Evolutionary conservation across 2,888 invertebrate genomes (phyloP), one percentile per base, ranked within the genome.

Genomic region (Epirrita christyi): DNA sequence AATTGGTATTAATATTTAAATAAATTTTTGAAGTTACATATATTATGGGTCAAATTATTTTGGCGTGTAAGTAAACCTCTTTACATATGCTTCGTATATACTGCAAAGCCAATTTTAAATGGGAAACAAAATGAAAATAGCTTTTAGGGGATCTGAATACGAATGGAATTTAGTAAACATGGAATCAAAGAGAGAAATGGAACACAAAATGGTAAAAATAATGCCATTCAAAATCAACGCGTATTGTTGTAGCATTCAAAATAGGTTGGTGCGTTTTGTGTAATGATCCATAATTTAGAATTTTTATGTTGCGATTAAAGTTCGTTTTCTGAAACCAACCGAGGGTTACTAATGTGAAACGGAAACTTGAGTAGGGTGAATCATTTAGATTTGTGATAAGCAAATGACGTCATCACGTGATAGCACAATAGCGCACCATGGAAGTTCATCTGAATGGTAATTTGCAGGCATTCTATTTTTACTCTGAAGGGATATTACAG

Each of bases 341-440:
- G 76, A 76, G 78, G 77, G 72, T 70, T 76, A 71, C 76, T 80
- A 85, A 85, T 80, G 81, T 72, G 67, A 75, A 72, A 69, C 80
- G 84, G 85, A 85, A 84, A 74, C 76, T 70, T 61, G 70, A 71
- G 70, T 72, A 67, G 70, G 76, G 78, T 73, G 80, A 78, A 80
- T 80, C 78, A 74, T 78, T 76, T 75, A 78, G 81, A 81, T 81
- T 71, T 55, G 52, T 67, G 83, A 86, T 86, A 84, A 83, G 82
- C 75, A 78, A 82, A 81, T 80, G 79, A 79, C 84, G 80, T 82
- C 81, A 81, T 84, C 76, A 80, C 71, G 76, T 73, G 71, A 75
- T 66, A 53, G 29, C 56, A 63, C 59, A 64, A 64, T 56, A 55
- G 59, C 28, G 38, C 34, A 21, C 15, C 58, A 28, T 11, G 21